phyloP scores from a whole-genome alignment of 2,888 invertebrate species.

The Cheilosia impressa region DNA sequence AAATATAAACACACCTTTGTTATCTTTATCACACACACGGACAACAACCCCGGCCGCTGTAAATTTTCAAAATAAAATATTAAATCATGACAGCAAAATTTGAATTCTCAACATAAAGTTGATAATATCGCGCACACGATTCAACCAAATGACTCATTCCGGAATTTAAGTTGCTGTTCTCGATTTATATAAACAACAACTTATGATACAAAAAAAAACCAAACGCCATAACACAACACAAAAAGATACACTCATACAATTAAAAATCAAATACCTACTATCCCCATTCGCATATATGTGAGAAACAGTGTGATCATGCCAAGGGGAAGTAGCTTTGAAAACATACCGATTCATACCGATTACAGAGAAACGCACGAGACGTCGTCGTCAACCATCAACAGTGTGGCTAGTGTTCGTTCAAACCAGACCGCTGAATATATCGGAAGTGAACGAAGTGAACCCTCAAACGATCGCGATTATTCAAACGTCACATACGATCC shows the following conservation, averaged over 20 bases:
- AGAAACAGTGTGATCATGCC: conserved; percentile 55
- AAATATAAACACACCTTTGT: conserved; percentile 49
- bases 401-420: conserved; percentile 41
- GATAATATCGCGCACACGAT: conserved; percentile 61
- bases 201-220: conserved; percentile 68
- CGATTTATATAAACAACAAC: conserved; percentile 26
- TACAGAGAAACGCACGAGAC: conserved; percentile 50
- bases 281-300: conserved; percentile 39
- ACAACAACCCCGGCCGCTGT: background rate
- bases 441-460: conserved; percentile 41
- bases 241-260: conserved; percentile 77
- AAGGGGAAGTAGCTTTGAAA: conserved; percentile 64
- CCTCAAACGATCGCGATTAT: conserved; percentile 46
- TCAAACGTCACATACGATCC: conserved; percentile 52
- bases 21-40: conserved; percentile 1
- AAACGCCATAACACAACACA: conserved; percentile 17
- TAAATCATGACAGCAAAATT: conserved; percentile 6
- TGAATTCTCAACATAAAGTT: conserved; percentile 38
- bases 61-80: too few relatives aligned
- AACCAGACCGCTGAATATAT: conserved; percentile 32
- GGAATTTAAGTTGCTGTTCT: conserved; percentile 68
- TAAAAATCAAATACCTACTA: conserved; percentile 22
- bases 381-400: conserved; percentile 55
- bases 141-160: conserved; percentile 58
- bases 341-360: conserved; percentile 58